Conservation (phyloP, 2,888 invertebrate genomes). For the Euzophera pinguis region DNA sequence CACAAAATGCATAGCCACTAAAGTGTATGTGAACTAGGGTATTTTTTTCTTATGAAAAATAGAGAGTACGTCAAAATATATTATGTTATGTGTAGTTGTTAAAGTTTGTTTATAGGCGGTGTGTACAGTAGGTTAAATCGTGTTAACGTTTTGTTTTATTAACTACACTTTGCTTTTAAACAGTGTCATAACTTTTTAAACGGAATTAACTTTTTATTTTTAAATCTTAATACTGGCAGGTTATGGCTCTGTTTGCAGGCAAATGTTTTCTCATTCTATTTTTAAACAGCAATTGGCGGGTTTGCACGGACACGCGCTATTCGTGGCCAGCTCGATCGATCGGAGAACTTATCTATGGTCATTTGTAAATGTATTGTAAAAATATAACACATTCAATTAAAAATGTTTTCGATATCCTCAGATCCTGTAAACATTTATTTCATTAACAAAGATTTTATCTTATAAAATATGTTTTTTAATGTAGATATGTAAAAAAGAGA, state of each 20-base stretch:
- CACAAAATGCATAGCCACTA: not conserved
- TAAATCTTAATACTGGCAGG: not conserved
- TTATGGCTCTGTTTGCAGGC: slow-evolving; percentile 4
- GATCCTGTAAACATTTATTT: too few relatives aligned
- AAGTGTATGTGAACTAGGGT: slow-evolving; percentile 17
- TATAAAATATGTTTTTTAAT: not conserved
- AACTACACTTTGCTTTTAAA: slow-evolving; percentile 23
- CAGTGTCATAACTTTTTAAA: slow-evolving; percentile 17
- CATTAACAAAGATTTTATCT: not conserved
- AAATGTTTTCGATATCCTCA: too few relatives aligned
- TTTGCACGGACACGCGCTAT: not conserved
- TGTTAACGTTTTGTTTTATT: slow-evolving; percentile 24
- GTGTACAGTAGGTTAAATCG: slow-evolving; percentile 26
- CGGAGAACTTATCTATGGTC: not conserved
- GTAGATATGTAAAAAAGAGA: not conserved
- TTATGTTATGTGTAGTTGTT: slow-evolving; percentile 25
- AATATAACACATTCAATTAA: too few relatives aligned
- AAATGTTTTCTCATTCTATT: slow-evolving; percentile 7
- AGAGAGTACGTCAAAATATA: slow-evolving; percentile 21
- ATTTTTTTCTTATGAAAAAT: slow-evolving; percentile 23
- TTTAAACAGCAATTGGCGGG: slow-evolving; percentile 6
- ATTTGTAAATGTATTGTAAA: not conserved
- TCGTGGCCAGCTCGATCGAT: slow-evolving; percentile 4
- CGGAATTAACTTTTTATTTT: not conserved
- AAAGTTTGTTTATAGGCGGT: slow-evolving; percentile 25